Evolutionary conservation across 2,797 vertebrate genomes (phyloP).

Genomic region (Phylloscopus collybita): DNA sequence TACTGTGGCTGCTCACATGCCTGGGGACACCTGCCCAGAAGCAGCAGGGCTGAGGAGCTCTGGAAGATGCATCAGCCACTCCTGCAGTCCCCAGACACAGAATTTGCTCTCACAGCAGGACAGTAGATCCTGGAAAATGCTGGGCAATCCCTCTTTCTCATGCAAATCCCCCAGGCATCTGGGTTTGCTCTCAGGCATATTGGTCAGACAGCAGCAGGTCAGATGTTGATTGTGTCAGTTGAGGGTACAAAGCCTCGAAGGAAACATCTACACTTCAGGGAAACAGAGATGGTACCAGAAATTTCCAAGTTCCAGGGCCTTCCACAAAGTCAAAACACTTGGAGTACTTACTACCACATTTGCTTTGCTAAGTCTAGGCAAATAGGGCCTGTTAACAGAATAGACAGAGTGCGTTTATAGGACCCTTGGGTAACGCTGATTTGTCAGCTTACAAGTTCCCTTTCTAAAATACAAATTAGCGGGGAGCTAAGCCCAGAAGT

Average conservation of each 20-base stretch:
- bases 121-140: background rate
- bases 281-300: background rate
- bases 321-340: background rate
- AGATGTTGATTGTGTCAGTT: background rate
- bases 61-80: background rate
- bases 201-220: constrained; percentile 1
- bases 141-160: background rate
- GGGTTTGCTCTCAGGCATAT: background rate
- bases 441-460: background rate
- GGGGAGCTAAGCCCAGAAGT: background rate
- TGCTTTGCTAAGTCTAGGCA: background rate
- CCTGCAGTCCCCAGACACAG: background rate
- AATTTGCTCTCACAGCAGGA: background rate
- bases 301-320: background rate
- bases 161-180: background rate
- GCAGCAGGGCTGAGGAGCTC: background rate
- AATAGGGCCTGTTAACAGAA: background rate
- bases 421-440: background rate
- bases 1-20: background rate
- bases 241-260: background rate
- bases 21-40: background rate
- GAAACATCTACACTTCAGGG: background rate
- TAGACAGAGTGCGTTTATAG: background rate
- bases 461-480: background rate
- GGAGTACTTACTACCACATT: background rate